These are phyloP conservation scores for Cervus canadensis DNA, from an alignment of 2,113 vertebrate genomes.

Conservation along the genomic window DNA sequence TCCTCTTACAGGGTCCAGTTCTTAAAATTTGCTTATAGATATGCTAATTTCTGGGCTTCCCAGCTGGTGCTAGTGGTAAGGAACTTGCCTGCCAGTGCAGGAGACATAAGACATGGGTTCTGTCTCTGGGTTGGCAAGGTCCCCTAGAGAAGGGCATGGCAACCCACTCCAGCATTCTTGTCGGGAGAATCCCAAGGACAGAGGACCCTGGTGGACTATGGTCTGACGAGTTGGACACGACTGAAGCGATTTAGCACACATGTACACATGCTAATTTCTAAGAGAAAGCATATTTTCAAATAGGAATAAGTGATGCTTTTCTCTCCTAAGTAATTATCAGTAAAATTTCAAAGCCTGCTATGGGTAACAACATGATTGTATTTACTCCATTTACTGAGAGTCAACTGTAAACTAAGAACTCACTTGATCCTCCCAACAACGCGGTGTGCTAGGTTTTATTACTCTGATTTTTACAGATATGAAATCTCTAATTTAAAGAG, in stretches of 20 bases:
- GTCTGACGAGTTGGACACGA: fast-evolving
- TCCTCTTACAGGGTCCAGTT: neutral
- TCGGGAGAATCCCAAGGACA: neutral
- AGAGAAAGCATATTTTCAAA: neutral
- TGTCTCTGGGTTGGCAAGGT: neutral
- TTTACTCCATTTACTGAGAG: neutral
- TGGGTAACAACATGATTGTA: neutral
- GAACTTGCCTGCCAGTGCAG: neutral
- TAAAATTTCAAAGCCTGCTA: neutral
- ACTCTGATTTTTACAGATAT: neutral
- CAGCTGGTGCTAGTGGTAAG: neutral
- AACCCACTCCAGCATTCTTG: neutral
- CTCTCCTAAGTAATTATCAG: neutral
- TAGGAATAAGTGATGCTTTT: neutral
- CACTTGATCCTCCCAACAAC: neutral
- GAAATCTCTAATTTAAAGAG: neutral
- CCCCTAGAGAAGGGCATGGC: neutral
- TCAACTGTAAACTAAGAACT: neutral
- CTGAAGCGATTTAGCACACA: neutral
- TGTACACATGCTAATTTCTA: neutral
- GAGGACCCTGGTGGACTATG: neutral
- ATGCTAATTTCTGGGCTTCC: neutral
- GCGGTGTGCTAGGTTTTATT: neutral
- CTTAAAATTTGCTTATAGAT: neutral
- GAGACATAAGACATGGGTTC: neutral